These are phyloP conservation scores for Actinopyga echinites DNA, from an alignment of 53 echinoderm and acorn worm species.

Conservation along the genomic window DNA sequence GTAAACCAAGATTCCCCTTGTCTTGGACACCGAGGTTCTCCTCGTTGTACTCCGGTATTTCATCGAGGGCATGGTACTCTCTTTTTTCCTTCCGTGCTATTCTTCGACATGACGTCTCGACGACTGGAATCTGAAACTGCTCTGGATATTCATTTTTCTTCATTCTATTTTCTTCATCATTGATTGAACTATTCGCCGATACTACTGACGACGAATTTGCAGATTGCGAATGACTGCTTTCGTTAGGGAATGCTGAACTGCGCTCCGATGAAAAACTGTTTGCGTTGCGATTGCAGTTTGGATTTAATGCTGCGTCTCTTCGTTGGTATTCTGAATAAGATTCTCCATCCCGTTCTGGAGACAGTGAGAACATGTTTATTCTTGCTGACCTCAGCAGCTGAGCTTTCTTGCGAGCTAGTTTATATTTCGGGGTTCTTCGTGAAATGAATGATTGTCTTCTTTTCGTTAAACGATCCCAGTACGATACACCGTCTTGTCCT, in stretches of 20 bases:
- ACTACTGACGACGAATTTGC: too few relatives aligned
- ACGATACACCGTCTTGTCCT: too few relatives aligned
- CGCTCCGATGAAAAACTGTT: not conserved
- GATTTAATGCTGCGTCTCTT: not conserved
- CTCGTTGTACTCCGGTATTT: not conserved
- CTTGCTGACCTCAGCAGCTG: not conserved
- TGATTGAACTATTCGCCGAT: too few relatives aligned
- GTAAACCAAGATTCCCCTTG: not conserved
- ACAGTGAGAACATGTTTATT: not conserved
- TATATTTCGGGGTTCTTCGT: not conserved
- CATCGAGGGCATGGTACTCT: not conserved
- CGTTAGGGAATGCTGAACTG: not conserved
- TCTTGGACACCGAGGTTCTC: too few relatives aligned
- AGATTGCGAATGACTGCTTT: too few relatives aligned
- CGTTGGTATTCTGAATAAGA: not conserved
- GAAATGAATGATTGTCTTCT: not conserved
- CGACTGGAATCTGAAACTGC: not conserved
- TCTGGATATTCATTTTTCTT: not conserved
- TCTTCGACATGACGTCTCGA: not conserved
- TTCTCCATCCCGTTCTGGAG: not conserved
- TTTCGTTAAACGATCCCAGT: not conserved
- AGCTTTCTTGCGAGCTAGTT: conserved; percentile 22
- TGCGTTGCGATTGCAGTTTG: conserved; percentile 18
- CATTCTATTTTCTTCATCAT: too few relatives aligned
- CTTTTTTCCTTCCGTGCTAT: not conserved